Percentiles rank a stretch among this genome's conserved stretches.
Conservation (phyloP, 2,797 vertebrate genomes). For the Falco concolor region DNA sequence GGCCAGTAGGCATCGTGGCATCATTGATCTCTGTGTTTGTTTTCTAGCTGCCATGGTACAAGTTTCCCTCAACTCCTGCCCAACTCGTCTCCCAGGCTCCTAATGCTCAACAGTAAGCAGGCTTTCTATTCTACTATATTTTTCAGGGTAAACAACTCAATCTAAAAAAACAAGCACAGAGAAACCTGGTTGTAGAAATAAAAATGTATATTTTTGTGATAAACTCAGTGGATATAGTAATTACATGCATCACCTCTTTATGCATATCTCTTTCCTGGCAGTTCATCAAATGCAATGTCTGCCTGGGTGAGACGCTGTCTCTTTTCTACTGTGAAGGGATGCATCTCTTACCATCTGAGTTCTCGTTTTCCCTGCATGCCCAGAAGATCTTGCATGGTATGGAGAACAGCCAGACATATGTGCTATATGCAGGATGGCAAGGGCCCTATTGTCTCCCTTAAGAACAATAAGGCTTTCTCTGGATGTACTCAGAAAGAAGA, state of each 20-base stretch:
- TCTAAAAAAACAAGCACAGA: background rate
- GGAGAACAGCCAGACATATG: slow-evolving; percentile 39
- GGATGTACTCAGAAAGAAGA: background rate
- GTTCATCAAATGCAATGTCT: background rate
- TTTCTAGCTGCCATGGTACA: background rate
- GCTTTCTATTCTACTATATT: background rate
- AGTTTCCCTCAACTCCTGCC: background rate
- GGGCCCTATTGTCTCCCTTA: background rate
- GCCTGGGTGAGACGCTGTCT: background rate
- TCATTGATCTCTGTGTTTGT: background rate
- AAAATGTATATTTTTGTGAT: background rate
- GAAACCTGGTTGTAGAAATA: background rate
- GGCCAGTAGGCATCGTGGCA: background rate
- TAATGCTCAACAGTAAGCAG: background rate
- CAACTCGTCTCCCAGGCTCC: background rate
- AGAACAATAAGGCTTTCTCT: background rate
- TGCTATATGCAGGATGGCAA: background rate
- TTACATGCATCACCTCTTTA: background rate
- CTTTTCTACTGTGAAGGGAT: background rate
- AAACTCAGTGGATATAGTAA: background rate
- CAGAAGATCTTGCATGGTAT: background rate
- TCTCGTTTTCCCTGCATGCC: background rate
- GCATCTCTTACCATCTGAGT: background rate
- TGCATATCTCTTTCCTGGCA: background rate
- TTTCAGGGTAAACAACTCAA: background rate